Base-by-base conservation (phyloP, 1,140 invertebrate genomes). In the Trissolcus basalis region DNA sequence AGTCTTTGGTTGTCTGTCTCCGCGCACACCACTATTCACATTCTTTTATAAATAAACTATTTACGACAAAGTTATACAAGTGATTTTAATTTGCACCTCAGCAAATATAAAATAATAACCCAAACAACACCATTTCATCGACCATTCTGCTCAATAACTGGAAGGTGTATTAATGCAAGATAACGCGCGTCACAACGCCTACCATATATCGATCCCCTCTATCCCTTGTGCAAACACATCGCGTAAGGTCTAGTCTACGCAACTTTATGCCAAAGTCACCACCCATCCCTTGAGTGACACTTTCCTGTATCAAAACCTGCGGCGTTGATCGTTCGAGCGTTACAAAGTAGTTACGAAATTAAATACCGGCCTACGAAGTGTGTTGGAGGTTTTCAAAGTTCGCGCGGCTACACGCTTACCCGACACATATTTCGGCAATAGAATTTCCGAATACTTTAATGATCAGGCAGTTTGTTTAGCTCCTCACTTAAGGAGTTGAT, bases 161-260 rank as follows among this genome's bases (percentile, higher is more conserved):
- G 64, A 78, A 81, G 80, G 78, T 85, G 79, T 81, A 86, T 86
- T 83, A 83, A 85, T 83, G 84, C 82, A 82, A 85, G 84, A 87
- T 86, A 86, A 87, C 82, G 58, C 82, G 58, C 67, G 49, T 27
- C 47, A 36, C 35, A 55, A 49, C 12, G 71, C 51, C 41, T 16
- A 50, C n/a, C n/a, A n/a, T 43, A 43, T 70, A 69, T 73, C 61
- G 60, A 75, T 67, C 45, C 35, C n/a, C n/a, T n/a, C n/a, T n/a
- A n/a, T n/a, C n/a, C n/a, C n/a, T n/a, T n/a, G 55, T 59, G 45
- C 53, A 54, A 50, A 71, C 44, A 56, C 58, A 56, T 39, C n/a
- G n/a, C 50, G 10, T 55, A 35, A 39, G 9, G 9, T 39, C 32
- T 44, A 53, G 19, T 43, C 27, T 41, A 50, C 47, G 68, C 47